phyloP scores from a whole-genome alignment of 2,797 vertebrate genomes.

The Sebastes kiyomatsui region DNA sequence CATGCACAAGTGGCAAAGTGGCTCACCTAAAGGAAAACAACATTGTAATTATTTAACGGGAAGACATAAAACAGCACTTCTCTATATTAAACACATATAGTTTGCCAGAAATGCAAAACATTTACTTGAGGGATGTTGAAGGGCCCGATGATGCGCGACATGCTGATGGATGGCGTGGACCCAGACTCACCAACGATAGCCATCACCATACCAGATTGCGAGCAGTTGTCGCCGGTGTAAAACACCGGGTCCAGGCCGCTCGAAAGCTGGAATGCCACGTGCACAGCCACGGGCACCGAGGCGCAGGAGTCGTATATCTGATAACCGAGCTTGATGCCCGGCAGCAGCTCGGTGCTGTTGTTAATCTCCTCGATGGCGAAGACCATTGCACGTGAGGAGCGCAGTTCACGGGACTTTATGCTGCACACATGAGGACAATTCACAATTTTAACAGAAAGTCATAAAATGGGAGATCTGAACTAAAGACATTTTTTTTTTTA shows the following conservation, averaged over 20 bases:
- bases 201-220: constrained; percentile 29
- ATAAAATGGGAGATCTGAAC: no score
- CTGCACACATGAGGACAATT: constrained; percentile 12
- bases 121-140: constrained; percentile 75
- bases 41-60: not conserved
- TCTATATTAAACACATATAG: not conserved
- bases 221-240: constrained; percentile 26
- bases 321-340: constrained; percentile 67
- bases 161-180: constrained; percentile 75
- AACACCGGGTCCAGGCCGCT: constrained; percentile 52
- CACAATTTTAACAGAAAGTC: not conserved
- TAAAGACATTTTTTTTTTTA: no score
- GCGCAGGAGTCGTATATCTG: constrained; percentile 70
- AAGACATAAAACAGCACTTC: rapidly evolving
- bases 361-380: constrained; percentile 74
- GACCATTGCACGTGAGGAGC: constrained; percentile 62
- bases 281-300: constrained; percentile 51
- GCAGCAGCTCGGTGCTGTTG: constrained; percentile 66
- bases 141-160: constrained; percentile 62
- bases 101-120: not conserved
- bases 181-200: constrained; percentile 73
- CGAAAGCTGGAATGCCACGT: constrained; percentile 57
- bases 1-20: constrained; percentile 81
- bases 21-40: constrained; percentile 67
- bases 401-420: constrained; percentile 58